These are phyloP conservation scores for Chrysomela aeneicollis DNA, from an alignment of 2,888 invertebrate genomes.

Conservation along the genomic window DNA sequence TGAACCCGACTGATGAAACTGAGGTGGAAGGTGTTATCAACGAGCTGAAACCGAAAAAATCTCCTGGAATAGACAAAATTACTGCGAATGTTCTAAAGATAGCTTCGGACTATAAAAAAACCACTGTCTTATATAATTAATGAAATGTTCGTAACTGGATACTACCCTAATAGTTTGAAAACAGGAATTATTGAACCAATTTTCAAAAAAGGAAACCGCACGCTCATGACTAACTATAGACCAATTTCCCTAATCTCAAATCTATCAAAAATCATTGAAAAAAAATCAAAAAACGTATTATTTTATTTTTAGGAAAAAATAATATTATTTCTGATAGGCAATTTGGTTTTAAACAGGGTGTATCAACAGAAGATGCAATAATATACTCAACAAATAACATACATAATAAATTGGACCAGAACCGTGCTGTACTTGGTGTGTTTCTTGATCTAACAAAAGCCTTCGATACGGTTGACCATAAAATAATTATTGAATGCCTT, in stretches of 20 bases:
- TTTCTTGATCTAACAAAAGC: background rate
- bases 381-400: background rate
- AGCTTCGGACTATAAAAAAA: background rate
- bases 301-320: background rate
- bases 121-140: background rate
- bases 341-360: background rate
- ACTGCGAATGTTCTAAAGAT: too few species aligned
- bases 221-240: conserved; percentile 1
- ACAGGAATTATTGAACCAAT: background rate
- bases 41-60: too few species aligned
- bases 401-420: background rate
- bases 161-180: background rate
- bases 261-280: background rate
- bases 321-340: background rate
- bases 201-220: conserved; percentile 2
- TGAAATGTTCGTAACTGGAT: background rate
- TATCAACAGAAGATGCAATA: background rate
- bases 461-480: background rate
- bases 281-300: background rate
- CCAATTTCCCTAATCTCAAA: background rate
- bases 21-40: too few species aligned
- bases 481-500: background rate
- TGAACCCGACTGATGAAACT: too few species aligned
- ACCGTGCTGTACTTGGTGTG: background rate
- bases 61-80: too few species aligned